Evolutionary conservation across 1,140 invertebrate genomes (phyloP), one percentile per base, ranked within the genome.

Genomic region (Drosophila asahinai): DNA sequence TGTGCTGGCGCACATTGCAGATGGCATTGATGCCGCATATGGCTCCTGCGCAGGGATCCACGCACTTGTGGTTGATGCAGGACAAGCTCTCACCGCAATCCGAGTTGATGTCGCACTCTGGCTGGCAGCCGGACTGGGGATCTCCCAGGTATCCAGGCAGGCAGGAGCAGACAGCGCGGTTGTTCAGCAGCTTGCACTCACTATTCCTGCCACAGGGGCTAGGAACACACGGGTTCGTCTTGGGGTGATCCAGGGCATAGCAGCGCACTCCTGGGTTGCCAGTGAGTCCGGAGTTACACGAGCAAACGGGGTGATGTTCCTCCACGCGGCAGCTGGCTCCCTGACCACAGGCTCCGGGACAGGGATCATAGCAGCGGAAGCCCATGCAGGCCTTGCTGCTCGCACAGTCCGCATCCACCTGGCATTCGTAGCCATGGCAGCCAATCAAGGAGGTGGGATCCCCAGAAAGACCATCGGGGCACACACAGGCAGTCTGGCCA

Each of bases 161-260:
- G 91, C 97, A 97, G 0, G 95, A 95, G 89, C 97, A 97, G n/a
- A 96, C 94, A 19, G 96, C 95, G 77, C 95, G 94, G 49, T 95
- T 94, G 45, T 94, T 94, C 3, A 95, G 80, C 71, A 97, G 94
- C 93, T 96, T 95, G 90, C 97, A 97, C 45, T 96, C 91, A 0
- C 97, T 97, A 89, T 97, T 97, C 0, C 94, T 76, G n/a, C 97
- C 97, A 92, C 97, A 98, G 25, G 96, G 95, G 82, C 94, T 95
- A 58, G 96, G 96, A 72, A 94, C 93, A 84, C 97, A 97, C 9
- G 96, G 96, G 89, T 95, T 95, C 65, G 93, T 94, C 43, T 94
- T 94, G 4, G 90, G 89, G 19, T 77, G 68, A 75, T 93, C 92
- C 59, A 94, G 72, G 8, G 94, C 93, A 79, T 95, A 95, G 91